Conservation (phyloP, 1,140 invertebrate genomes). For the Panagrolaimus sp. region DNA sequence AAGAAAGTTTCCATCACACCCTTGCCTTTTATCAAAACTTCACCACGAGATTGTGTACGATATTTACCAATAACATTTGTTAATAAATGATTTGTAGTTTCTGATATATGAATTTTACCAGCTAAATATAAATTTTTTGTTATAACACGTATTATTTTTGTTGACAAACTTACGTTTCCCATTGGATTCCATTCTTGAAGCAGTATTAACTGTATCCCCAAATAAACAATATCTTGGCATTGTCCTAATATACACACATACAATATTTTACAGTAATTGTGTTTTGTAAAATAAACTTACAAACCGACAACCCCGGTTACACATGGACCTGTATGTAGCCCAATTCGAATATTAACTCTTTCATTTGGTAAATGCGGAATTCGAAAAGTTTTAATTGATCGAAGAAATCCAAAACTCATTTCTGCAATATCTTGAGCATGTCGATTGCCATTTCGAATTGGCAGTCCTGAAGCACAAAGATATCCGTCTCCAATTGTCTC, state of each 20-base stretch:
- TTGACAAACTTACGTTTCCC: slow-evolving; percentile 61
- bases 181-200: slow-evolving; percentile 63
- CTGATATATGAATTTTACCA: slow-evolving; percentile 38
- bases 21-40: slow-evolving; percentile 42
- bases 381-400: slow-evolving; percentile 1
- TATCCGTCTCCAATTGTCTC: slow-evolving; percentile 62
- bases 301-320: slow-evolving; percentile 77
- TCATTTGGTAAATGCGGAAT: slow-evolving; percentile 21
- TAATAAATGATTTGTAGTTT: slow-evolving; percentile 36
- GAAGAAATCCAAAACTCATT: slow-evolving; percentile 58
- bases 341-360: slow-evolving; percentile 12
- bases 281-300: too few relatives aligned
- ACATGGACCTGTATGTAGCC: slow-evolving; percentile 64
- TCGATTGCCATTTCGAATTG: slow-evolving; percentile 63
- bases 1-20: slow-evolving; percentile 11
- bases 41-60: slow-evolving; percentile 38
- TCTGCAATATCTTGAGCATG: slow-evolving; percentile 65
- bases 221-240: slow-evolving; percentile 78
- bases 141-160: too few relatives aligned
- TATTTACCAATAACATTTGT: slow-evolving; percentile 36
- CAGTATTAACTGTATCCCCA: slow-evolving; percentile 65
- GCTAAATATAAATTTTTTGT: slow-evolving; percentile 26
- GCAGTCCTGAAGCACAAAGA: slow-evolving; percentile 71
- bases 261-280: too few relatives aligned
- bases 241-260: too few relatives aligned